Percentiles rank a stretch among this genome's conserved stretches.
Evolutionary conservation across 2,888 invertebrate species (phyloP).

Genomic region (Quadroppia sp.): DNA sequence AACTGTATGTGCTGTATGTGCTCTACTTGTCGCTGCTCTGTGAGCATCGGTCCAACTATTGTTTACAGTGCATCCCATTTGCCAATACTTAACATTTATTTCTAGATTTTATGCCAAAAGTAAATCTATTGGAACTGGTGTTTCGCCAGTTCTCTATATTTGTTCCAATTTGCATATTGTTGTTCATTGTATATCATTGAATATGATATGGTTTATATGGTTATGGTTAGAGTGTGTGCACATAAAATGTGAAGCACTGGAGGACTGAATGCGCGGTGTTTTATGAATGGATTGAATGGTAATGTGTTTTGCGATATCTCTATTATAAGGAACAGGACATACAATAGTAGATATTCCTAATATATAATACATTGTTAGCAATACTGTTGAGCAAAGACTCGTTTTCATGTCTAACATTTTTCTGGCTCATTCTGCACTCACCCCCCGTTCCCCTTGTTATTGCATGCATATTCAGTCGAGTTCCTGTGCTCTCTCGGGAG

Average conservation of each 20-base stretch:
- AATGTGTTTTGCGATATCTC: conserved; percentile 32
- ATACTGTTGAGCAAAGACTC: background rate
- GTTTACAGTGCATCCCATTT: conserved; percentile 11
- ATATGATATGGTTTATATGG: conserved; percentile 14
- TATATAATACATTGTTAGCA: conserved; percentile 1
- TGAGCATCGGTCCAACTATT: background rate
- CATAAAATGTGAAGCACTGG: background rate
- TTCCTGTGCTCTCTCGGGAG: conserved; percentile 29
- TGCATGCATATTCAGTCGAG: conserved; percentile 31
- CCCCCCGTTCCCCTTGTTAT: conserved; percentile 32
- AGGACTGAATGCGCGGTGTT: background rate
- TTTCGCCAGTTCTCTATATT: background rate
- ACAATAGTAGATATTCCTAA: conserved; percentile 28
- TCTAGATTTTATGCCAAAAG: conserved; percentile 17
- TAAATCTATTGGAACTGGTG: background rate
- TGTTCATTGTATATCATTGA: conserved; percentile 21
- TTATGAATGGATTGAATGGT: conserved; percentile 1
- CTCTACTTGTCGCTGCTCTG: conserved; percentile 2
- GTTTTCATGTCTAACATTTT: conserved; percentile 31
- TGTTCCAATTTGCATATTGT: conserved; percentile 14
- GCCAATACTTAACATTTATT: background rate
- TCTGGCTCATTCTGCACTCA: background rate
- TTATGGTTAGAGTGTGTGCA: conserved; percentile 1
- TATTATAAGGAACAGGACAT: background rate
- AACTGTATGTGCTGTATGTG: background rate